Conservation (phyloP, 2,113 vertebrate species). For the Antechinus flavipes region DNA sequence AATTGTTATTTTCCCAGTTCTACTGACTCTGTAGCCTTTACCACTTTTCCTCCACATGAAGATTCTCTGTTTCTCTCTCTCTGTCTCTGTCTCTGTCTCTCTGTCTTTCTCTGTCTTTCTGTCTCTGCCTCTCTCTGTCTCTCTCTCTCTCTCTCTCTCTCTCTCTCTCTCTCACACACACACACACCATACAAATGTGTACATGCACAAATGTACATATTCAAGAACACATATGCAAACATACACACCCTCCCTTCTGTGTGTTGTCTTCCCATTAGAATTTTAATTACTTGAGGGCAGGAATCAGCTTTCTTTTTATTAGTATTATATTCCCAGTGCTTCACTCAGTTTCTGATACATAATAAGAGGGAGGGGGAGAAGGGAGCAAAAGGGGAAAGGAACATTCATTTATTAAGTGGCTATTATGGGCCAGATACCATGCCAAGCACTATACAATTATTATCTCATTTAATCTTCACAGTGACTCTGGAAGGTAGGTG, state of each 20-base stretch:
- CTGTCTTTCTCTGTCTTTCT: no score
- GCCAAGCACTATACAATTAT: background rate
- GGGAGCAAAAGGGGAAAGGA: background rate
- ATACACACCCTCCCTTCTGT: background rate
- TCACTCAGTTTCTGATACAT: background rate
- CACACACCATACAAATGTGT: no score
- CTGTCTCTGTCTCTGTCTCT: no score
- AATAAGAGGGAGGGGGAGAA: no score
- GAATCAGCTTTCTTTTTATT: no score
- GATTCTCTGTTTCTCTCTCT: background rate
- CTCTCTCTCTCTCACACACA: no score
- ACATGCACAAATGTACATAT: no score
- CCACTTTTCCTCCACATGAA: background rate
- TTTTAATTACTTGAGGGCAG: background rate
- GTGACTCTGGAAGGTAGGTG: no score
- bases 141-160: no score
- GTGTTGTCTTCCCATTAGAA: background rate
- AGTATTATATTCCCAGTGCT: background rate
- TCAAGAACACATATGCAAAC: no score
- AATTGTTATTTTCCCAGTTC: background rate
- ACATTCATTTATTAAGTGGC: no score
- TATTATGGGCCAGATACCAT: background rate
- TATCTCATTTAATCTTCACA: background rate
- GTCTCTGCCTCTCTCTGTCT: no score
- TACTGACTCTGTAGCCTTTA: background rate